Conservation (phyloP, 2,113 vertebrate species). For the Triplophysa rosa region DNA sequence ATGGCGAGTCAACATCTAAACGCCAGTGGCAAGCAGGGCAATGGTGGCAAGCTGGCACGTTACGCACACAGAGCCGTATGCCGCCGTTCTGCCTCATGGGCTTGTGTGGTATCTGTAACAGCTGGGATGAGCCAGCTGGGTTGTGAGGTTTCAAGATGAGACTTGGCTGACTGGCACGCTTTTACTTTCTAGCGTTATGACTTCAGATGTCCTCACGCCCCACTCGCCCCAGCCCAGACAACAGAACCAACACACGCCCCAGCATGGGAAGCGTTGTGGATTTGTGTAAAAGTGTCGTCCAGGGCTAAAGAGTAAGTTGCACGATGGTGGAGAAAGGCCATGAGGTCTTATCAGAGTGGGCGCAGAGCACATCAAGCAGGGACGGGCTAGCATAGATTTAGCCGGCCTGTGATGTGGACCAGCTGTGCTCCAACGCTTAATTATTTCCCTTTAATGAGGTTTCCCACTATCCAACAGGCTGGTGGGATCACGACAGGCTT, state of each 20-base stretch:
- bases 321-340: constrained; percentile 76
- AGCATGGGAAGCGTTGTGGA: constrained; percentile 44
- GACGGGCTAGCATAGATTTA: constrained; percentile 70
- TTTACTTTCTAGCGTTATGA: constrained; percentile 63
- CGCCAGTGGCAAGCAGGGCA: constrained; percentile 45
- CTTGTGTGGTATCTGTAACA: constrained; percentile 68
- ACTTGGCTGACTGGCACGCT: constrained; percentile 75
- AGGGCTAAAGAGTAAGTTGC: constrained; percentile 72
- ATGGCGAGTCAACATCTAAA: constrained; percentile 57
- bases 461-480: constrained; percentile 73
- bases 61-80: constrained; percentile 67
- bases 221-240: constrained; percentile 34
- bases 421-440: constrained; percentile 80
- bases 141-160: constrained; percentile 74
- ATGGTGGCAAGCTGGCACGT: constrained; percentile 60
- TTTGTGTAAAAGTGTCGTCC: constrained; percentile 69
- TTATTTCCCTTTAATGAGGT: constrained; percentile 82
- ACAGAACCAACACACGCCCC: constrained; percentile 36
- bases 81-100: constrained; percentile 49
- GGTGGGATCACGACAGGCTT: constrained; percentile 59
- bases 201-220: constrained; percentile 60
- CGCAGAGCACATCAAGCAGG: constrained; percentile 79
- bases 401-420: constrained; percentile 69
- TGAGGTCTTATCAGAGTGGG: constrained; percentile 78
- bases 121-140: constrained; percentile 77